phyloP scores from a whole-genome alignment of 2,797 vertebrate species.

The Siniperca undulata region DNA sequence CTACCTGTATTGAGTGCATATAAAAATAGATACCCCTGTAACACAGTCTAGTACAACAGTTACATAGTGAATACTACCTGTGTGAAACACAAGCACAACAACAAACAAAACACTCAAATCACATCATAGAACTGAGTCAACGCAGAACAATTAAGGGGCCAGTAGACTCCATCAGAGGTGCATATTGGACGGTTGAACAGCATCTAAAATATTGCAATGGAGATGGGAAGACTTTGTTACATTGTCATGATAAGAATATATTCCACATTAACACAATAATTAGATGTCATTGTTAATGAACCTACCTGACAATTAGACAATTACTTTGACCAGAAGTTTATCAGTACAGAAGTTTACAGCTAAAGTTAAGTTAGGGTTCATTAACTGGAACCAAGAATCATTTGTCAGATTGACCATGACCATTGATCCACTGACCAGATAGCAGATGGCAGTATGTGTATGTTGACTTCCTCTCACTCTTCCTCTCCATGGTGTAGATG shows the following conservation, averaged over 20 bases:
- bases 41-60: too few species aligned
- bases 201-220: not conserved
- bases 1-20: too few species aligned
- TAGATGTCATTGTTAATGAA: not conserved
- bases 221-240: not conserved
- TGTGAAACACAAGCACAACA: too few species aligned
- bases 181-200: not conserved
- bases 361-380: too few species aligned
- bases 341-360: not conserved
- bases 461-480: slow-evolving; percentile 10
- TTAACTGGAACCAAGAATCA: not conserved
- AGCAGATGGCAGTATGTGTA: not conserved
- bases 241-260: not conserved
- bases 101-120: not conserved
- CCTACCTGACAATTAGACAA: not conserved
- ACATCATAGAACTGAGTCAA: not conserved
- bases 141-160: not conserved
- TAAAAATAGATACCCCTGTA: too few species aligned
- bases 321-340: not conserved
- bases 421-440: not conserved
- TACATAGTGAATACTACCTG: too few species aligned
- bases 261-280: not conserved
- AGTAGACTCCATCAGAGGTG: not conserved
- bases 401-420: not conserved
- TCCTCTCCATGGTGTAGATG: slow-evolving; percentile 76